A percentile compares a stretch with the other conserved stretches of the same genome.
These are phyloP conservation scores for Coenonympha arcania DNA, from an alignment of 2,888 invertebrate species.

Conservation along the genomic window DNA sequence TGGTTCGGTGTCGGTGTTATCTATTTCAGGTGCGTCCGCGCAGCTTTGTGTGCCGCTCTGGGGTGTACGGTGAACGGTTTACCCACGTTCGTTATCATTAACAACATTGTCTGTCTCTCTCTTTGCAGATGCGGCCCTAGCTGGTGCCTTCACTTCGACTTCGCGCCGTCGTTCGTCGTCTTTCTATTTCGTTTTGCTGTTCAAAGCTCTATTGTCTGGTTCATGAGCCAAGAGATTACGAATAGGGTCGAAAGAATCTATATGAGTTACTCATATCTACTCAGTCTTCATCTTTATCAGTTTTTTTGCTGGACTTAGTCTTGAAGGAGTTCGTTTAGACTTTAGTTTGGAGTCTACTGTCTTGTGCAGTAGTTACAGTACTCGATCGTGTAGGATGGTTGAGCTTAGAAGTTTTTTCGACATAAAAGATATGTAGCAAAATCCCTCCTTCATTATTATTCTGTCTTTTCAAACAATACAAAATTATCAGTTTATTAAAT, in stretches of 20 bases:
- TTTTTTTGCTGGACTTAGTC: too few relatives aligned
- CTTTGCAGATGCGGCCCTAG: conserved; percentile 60
- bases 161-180: conserved; percentile 9
- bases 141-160: conserved; percentile 40
- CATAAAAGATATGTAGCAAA: too few relatives aligned
- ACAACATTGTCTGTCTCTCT: conserved; percentile 62
- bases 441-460: too few relatives aligned
- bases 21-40: conserved; percentile 48
- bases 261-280: neutral
- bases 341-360: too few relatives aligned
- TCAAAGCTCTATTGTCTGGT: conserved; percentile 3
- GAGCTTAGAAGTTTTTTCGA: too few relatives aligned
- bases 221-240: neutral
- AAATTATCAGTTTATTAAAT: too few relatives aligned
- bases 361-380: too few relatives aligned
- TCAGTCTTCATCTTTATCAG: too few relatives aligned
- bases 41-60: conserved; percentile 55
- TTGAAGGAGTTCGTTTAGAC: too few relatives aligned
- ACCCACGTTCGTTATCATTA: conserved; percentile 45
- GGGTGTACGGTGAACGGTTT: conserved; percentile 55
- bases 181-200: neutral
- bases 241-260: neutral
- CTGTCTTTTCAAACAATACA: too few relatives aligned
- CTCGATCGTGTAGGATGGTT: too few relatives aligned
- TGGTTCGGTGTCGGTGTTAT: conserved; percentile 45